Evolutionary conservation across 2,797 vertebrate genomes (phyloP), one percentile per base, ranked within the genome.

Genomic region (Rousettus madagascariensis): DNA sequence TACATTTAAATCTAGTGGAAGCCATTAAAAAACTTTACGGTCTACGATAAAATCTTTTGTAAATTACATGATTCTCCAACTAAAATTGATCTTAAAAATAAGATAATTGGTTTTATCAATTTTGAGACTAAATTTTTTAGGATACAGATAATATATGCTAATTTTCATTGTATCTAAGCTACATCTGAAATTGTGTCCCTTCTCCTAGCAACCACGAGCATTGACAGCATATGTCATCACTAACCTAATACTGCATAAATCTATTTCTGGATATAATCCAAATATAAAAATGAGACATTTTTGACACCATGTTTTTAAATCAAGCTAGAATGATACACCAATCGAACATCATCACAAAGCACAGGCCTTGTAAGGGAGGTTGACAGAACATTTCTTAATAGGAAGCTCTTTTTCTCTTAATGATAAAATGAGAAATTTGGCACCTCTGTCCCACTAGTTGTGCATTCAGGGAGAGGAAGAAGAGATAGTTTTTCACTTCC

Each of bases 81-180:
- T 79, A n/a, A 43, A 63, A 85, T 55, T 55, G 57, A 24, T 63
- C 33, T n/a, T 36, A 41, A 69, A 77, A 75, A 55, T 78, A 66
- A 66, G 55, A 28, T 22, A 36, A 49, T 36, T 74, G 26, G n/a
- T 49, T 89, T 78, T 26, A 80, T 83, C 26, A 72, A 38, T 61
- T 85, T 63, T 89, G 28, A 91, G 24, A 46, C 11, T 68, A 94
- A 69, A 1, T 20, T 65, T 46, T 71, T 49, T 46, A 75, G 68
- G 68, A 57, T 46, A 4, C 4, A 77, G 28, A 55, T 66, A 86
- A 55, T 66, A 82, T 24, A 79, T 43, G 80, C 3, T 51, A 43
- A 80, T 84, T 90, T 94, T 90, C 90, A 84, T 77, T 77, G n/a
- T 22, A 68, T 33, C 28, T 63, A 95, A 68, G 30, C 8, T 11